phyloP scores from a whole-genome alignment of 2,113 vertebrate genomes.

The Erythrolamprus reginae region DNA sequence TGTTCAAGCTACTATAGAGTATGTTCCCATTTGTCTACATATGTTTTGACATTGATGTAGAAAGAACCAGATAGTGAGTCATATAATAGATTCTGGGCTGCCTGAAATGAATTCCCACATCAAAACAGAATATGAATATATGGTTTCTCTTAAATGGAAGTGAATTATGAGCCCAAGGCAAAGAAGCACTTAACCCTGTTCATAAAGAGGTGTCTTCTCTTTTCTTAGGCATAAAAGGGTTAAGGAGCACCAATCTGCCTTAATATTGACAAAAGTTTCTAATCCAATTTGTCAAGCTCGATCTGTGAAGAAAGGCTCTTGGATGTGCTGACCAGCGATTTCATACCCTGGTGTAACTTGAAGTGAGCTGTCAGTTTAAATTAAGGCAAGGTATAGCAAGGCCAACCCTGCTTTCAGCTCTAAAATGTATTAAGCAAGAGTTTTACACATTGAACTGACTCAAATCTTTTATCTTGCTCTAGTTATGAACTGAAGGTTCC shows the following conservation, averaged over 20 bases:
- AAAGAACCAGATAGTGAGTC: not conserved
- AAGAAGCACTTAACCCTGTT: not conserved
- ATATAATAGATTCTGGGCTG: not conserved
- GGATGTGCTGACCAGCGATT: conserved; percentile 30
- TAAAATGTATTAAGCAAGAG: not conserved
- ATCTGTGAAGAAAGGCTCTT: conserved; percentile 4
- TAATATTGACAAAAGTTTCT: conserved; percentile 23
- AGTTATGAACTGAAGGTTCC: not conserved
- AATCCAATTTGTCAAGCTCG: conserved; percentile 24
- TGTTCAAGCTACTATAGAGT: not conserved
- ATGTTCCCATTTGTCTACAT: not conserved
- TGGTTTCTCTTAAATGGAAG: not conserved
- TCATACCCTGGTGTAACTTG: conserved; percentile 11
- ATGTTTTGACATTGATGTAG: not conserved
- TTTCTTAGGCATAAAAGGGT: not conserved
- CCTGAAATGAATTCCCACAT: not conserved
- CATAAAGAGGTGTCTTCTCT: not conserved
- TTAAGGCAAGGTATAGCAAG: conserved; percentile 12
- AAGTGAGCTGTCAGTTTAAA: conserved; percentile 13
- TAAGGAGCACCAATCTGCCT: not conserved
- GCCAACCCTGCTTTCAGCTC: not conserved
- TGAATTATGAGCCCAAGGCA: not conserved
- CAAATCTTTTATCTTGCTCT: not conserved
- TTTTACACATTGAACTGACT: not conserved
- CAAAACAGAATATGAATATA: not conserved